Base-by-base conservation (phyloP, 2,113 vertebrate species). In the Nothobranchius kuhntae region DNA sequence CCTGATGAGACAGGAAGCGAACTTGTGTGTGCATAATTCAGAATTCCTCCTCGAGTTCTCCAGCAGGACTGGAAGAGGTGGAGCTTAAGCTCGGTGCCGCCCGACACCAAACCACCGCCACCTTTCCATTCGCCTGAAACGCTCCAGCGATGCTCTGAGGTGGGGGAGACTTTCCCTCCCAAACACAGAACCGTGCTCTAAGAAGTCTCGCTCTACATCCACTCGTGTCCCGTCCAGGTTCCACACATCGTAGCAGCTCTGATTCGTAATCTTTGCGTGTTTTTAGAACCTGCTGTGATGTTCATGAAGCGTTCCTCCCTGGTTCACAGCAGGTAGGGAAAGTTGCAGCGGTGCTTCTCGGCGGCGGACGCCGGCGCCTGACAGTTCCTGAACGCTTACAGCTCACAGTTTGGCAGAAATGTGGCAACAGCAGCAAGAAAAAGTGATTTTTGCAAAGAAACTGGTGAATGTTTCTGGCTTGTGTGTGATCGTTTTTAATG, bases 291-390 rank as follows among this genome's bases (percentile, higher is more conserved):
- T 17, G 1, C 68, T 73, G 47, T 61, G 73, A 63, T 40, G 46
- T 3, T 46, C 60, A 58, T 40, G 50, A 42, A 70, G 65, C 72
- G 68, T 63, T 86, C 68, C 72, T 65, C 71, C 73, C 84, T 82
- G 83, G 65, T 90, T 90, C 88, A 87, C 87, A 88, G 84, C 82
- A 68, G 77, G 73, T 66, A 73, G 76, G 71, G 73, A 80, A 67
- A 53, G 57, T 21, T 81, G 85, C 86, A 86, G 85, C 89, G 78
- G 78, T 76, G 80, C 74, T 72, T 84, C 80, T 83, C 72, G 38
- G 30, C 21, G 58, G 40, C 64, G 60, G 75, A 83, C 68, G 26
- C 61, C 47, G 68, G 66, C 30, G 64, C 59, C 52, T 70, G 84
- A 75, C 62, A 17, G 42, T 44, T 21, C 3, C 50, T 54, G 38